Evolutionary conservation across 2,888 invertebrate species (phyloP).

Genomic region (Pseudeuparius sepicola): DNA sequence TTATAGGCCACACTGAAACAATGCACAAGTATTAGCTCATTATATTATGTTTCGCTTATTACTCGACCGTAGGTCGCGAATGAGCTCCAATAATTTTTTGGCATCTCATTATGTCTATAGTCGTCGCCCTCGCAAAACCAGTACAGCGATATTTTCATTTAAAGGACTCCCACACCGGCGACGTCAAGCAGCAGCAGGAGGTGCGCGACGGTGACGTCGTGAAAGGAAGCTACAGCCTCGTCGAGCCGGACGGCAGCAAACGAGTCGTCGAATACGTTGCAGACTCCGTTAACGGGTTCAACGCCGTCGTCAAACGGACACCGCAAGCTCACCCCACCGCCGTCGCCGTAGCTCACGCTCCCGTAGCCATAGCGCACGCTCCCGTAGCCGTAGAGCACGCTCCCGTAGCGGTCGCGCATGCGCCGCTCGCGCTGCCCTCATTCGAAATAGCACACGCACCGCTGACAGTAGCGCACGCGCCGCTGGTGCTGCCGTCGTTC

Average conservation of each 20-base stretch:
- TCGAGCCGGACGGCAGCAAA: constrained; percentile 30
- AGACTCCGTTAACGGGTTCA: constrained; percentile 29
- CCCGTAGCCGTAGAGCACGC: constrained; percentile 27
- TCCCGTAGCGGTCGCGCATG: constrained; percentile 20
- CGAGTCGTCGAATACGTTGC: constrained; percentile 30
- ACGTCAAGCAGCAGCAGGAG: constrained; percentile 29
- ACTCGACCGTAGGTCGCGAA: too few relatives aligned
- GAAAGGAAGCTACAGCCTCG: constrained; percentile 28
- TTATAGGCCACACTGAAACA: too few relatives aligned
- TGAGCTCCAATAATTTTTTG: too few relatives aligned
- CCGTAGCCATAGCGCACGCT: constrained; percentile 35
- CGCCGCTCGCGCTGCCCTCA: constrained; percentile 19
- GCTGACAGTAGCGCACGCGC: constrained; percentile 35
- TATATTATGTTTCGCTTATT: too few relatives aligned
- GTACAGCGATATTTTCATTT: too few relatives aligned
- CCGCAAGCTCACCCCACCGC: constrained; percentile 25
- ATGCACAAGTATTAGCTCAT: too few relatives aligned
- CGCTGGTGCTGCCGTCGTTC: constrained; percentile 17
- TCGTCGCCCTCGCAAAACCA: too few relatives aligned
- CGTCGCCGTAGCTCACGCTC: constrained; percentile 23
- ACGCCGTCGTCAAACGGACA: constrained; percentile 27
- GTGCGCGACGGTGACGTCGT: constrained; percentile 29
- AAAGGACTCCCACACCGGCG: constrained; percentile 28
- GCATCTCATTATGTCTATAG: too few relatives aligned
- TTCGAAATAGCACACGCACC: constrained; percentile 24